phyloP scores from a whole-genome alignment of 2,113 vertebrate genomes.

The Gallinago paraguaiae region DNA sequence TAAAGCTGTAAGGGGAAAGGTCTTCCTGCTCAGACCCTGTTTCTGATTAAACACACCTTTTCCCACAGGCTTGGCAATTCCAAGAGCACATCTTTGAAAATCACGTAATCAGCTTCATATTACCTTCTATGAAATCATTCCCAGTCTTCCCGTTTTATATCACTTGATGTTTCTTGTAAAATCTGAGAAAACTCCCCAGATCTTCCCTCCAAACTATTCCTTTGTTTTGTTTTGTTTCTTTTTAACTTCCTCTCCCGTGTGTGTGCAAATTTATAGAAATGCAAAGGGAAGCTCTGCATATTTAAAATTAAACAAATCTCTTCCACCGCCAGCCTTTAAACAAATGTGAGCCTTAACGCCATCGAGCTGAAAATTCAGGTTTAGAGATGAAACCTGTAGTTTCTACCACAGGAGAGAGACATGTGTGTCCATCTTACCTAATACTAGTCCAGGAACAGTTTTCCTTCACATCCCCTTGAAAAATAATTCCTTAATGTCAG shows the following conservation, averaged over 20 bases:
- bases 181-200: background rate
- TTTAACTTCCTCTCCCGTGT: rapidly evolving
- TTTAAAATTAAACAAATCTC: background rate
- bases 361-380: background rate
- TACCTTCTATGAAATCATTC: background rate
- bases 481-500: background rate
- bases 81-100: background rate
- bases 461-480: background rate
- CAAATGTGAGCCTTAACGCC: background rate
- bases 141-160: background rate
- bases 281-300: background rate
- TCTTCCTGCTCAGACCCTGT: background rate
- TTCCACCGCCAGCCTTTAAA: background rate
- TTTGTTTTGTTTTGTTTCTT: too few species aligned
- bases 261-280: background rate
- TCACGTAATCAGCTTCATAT: background rate
- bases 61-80: background rate
- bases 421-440: background rate
- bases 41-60: background rate
- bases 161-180: background rate
- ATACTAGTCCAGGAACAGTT: background rate
- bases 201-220: background rate
- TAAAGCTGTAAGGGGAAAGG: background rate
- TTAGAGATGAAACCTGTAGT: background rate
- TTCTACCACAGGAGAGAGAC: background rate